phyloP scores from a whole-genome alignment of 2,888 invertebrate genomes.

The Apamea crenata region DNA sequence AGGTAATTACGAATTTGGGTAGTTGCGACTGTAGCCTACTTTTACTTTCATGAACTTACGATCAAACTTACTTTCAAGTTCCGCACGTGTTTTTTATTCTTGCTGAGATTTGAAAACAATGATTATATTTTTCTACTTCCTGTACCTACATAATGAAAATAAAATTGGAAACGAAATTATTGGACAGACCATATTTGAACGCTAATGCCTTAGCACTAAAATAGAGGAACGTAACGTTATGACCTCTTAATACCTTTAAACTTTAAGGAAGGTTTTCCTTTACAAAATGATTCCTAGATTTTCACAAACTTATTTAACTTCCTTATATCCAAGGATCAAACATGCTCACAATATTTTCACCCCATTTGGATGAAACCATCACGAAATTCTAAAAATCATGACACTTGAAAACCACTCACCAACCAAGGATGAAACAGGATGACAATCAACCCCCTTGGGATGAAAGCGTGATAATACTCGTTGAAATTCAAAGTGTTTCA shows the following conservation, averaged over 20 bases:
- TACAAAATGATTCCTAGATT: neutral
- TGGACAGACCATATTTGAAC: neutral
- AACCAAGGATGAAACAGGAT: neutral
- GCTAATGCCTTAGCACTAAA: neutral
- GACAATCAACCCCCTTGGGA: conserved; percentile 20
- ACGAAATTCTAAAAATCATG: neutral
- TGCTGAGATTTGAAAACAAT: neutral
- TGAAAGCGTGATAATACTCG: conserved; percentile 27
- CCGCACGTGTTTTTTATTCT: neutral
- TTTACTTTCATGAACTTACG: neutral
- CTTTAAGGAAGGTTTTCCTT: neutral
- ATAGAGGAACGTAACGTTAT: neutral
- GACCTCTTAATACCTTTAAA: neutral
- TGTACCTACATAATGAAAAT: neutral
- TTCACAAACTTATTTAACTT: too few species aligned
- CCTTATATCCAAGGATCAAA: neutral
- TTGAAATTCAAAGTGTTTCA: conserved; percentile 54
- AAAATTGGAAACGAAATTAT: neutral
- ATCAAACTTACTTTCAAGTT: neutral
- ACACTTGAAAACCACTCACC: neutral
- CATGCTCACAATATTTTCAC: neutral
- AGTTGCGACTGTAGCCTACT: conserved; percentile 10
- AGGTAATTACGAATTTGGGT: conserved; percentile 46
- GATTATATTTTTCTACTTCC: neutral
- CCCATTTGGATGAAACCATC: neutral